Base-by-base conservation (phyloP, 2,113 vertebrate genomes). In the Chaetodon trifascialis region DNA sequence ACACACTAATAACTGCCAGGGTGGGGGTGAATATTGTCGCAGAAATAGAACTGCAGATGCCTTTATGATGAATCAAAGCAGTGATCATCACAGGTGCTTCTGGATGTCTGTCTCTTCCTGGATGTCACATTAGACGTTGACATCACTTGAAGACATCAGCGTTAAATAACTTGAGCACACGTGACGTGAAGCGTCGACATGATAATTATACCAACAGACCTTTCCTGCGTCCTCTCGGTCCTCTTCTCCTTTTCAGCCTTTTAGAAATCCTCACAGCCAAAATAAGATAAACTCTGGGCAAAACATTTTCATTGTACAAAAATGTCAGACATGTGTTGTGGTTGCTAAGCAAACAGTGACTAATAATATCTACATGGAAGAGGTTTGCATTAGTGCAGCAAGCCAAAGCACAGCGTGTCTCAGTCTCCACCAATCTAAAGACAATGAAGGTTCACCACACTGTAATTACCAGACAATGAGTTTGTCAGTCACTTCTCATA, bases 311-410 rank as follows among this genome's bases (percentile, higher is more conserved):
- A 82, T 86, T 88, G 82, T 91, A 85, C 74, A 89, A 90, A 92
- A 91, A 90, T 93, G 90, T 93, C 91, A 93, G 91, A 89, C 91
- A 90, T 93, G 93, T 94, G 90, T 93, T 92, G 91, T 92, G 90
- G 94, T 96, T 95, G 94, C 95, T 95, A 95, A 94, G 95, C 92
- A 90, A 94, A 94, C 84, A 87, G 90, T 81, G 84, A 90, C 94
- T 95, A 95, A 95, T 95, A 95, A 95, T 95, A 95, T 95, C 93
- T 92, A 89, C 91, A 90, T 89, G 89, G 88, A 89, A 90, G 89
- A 90, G 86, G 91, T 94, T 95, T 94, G 90, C 92, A 92, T 92
- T 92, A 93, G 92, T 94, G 91, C 91, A 89, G 91, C 87, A 89
- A 88, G 87, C 92, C 93, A 91, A 93, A 94, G 92, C 92, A 84